phyloP scores from a whole-genome alignment of 2,888 invertebrate species.

The Lithosia quadra region DNA sequence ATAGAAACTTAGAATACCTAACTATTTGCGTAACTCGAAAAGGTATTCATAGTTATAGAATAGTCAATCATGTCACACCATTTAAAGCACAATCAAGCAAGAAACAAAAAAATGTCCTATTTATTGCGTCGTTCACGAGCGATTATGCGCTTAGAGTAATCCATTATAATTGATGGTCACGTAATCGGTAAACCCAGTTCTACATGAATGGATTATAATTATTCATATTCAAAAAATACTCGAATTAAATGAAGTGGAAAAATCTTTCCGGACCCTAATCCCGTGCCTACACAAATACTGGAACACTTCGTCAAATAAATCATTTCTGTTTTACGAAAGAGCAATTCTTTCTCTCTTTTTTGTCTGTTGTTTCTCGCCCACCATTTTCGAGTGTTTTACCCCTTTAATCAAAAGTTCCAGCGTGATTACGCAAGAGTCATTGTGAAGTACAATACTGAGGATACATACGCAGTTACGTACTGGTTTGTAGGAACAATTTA shows the following conservation, averaged over 20 bases:
- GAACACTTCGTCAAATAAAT: constrained; percentile 55
- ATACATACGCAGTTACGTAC: constrained; percentile 6
- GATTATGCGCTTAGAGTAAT: constrained; percentile 46
- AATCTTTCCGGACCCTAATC: constrained; percentile 39
- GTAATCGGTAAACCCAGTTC: constrained; percentile 39
- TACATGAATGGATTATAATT: constrained; percentile 46
- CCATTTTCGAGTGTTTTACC: constrained; percentile 50
- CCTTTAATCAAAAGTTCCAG: constrained; percentile 52
- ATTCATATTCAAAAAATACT: constrained; percentile 53
- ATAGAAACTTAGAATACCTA: not conserved
- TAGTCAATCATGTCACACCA: not conserved
- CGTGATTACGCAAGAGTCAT: constrained; percentile 46
- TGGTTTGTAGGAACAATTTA: not conserved
- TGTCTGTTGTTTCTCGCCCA: constrained; percentile 43
- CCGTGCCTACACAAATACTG: constrained; percentile 29
- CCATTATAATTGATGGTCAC: constrained; percentile 44
- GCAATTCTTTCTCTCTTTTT: constrained; percentile 35
- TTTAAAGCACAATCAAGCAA: constrained; percentile 13
- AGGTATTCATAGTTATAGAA: not conserved
- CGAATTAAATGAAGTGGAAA: constrained; percentile 51
- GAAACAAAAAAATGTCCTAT: constrained; percentile 34
- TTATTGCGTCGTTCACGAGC: constrained; percentile 24
- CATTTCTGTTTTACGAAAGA: constrained; percentile 52
- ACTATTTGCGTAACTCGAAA: not conserved
- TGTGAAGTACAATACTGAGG: constrained; percentile 30